phyloP scores from a whole-genome alignment of 2,797 vertebrate genomes.

The Coluber constrictor region DNA sequence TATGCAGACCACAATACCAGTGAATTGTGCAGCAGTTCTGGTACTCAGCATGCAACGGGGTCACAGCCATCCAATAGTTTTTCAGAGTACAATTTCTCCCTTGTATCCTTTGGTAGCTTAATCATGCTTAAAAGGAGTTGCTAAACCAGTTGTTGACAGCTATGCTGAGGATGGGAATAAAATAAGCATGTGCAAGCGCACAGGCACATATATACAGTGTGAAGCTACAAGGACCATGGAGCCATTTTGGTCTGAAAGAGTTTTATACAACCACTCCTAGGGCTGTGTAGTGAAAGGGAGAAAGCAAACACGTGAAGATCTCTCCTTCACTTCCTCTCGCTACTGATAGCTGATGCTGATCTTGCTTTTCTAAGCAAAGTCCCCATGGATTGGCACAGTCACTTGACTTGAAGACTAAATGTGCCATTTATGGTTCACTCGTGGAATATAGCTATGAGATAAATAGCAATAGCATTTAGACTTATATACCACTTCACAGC shows the following conservation, averaged over 20 bases:
- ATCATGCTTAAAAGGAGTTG: slow-evolving; percentile 30
- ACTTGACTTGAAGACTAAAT: not conserved
- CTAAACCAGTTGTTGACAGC: slow-evolving; percentile 40
- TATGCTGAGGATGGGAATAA: slow-evolving; percentile 30
- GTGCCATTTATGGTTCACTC: too few relatives aligned
- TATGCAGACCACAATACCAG: not conserved
- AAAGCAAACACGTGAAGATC: not conserved
- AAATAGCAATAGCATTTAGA: not conserved
- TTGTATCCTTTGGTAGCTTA: slow-evolving; percentile 28
- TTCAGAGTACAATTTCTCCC: slow-evolving; percentile 23
- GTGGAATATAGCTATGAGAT: not conserved
- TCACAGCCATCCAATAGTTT: slow-evolving; percentile 14
- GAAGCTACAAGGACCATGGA: slow-evolving; percentile 28
- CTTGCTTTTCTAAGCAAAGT: not conserved
- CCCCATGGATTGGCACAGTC: not conserved
- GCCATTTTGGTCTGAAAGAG: slow-evolving; percentile 1
- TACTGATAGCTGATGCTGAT: too few relatives aligned
- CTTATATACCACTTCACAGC: not conserved
- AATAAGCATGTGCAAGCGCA: not conserved
- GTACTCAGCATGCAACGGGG: slow-evolving; percentile 35
- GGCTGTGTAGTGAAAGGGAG: not conserved
- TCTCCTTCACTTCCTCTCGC: not conserved
- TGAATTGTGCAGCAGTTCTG: slow-evolving; percentile 20
- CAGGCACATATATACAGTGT: not conserved
- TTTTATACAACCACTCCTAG: slow-evolving; percentile 19